Evolutionary conservation across 1,140 invertebrate species (phyloP).

Genomic region (Geopemphigus sp.): DNA sequence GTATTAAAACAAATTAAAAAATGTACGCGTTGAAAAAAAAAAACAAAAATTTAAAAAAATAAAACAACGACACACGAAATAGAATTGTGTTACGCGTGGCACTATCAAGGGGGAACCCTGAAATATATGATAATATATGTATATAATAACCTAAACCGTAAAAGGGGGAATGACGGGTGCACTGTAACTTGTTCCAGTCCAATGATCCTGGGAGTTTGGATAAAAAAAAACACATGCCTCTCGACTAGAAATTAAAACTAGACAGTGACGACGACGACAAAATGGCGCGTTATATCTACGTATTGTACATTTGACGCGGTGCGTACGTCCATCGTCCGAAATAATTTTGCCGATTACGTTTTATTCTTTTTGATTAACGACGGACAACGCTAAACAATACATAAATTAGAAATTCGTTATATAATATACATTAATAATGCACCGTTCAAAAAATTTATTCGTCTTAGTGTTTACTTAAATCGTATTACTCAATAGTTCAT

Average conservation of each 20-base stretch:
- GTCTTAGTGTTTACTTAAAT: too few relatives aligned
- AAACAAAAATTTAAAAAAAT: neutral
- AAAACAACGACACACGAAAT: neutral
- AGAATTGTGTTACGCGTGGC: conserved; percentile 1
- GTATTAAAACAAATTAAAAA: conserved; percentile 19
- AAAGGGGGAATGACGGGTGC: neutral
- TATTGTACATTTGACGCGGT: neutral
- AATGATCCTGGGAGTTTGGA: neutral
- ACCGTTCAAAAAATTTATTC: too few relatives aligned
- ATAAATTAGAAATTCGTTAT: too few relatives aligned
- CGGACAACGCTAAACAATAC: too few relatives aligned
- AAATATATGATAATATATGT: neutral
- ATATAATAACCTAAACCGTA: too few relatives aligned
- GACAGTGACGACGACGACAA: neutral
- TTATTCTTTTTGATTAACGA: too few relatives aligned
- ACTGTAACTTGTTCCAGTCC: conserved; percentile 7
- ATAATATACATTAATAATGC: too few relatives aligned
- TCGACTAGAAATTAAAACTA: conserved; percentile 4
- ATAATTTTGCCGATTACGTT: too few relatives aligned
- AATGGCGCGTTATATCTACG: neutral
- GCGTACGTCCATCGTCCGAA: too few relatives aligned
- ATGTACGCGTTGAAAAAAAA: neutral
- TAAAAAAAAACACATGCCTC: conserved; percentile 34
- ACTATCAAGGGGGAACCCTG: neutral
- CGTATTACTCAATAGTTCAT: too few relatives aligned